Conservation (phyloP, 2,888 invertebrate genomes). For the Dryomyza anilis region DNA sequence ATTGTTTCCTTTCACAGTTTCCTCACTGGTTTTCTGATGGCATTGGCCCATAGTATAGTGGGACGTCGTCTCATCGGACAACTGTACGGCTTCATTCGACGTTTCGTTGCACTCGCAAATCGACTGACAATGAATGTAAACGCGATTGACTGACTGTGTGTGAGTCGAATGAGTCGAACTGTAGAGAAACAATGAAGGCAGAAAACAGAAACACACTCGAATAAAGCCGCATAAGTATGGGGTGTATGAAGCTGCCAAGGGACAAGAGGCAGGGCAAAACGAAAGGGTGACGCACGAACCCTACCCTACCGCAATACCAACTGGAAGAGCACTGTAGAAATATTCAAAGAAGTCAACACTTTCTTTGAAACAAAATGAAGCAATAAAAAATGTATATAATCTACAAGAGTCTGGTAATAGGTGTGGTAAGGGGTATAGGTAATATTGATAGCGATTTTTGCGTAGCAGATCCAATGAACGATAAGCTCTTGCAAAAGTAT, state of each 20-base stretch:
- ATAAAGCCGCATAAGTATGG: neutral
- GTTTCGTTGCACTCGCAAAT: neutral
- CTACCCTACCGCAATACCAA: constrained; percentile 1
- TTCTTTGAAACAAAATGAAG: too few relatives aligned
- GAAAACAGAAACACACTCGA: neutral
- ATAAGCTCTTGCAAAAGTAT: too few relatives aligned
- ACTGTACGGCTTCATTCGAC: neutral
- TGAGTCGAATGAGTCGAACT: neutral
- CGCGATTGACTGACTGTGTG: neutral
- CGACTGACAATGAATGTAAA: neutral
- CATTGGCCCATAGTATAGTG: too few relatives aligned
- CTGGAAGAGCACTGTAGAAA: neutral
- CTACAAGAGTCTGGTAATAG: too few relatives aligned
- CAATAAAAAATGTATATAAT: too few relatives aligned
- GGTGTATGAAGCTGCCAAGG: neutral
- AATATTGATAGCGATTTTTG: too few relatives aligned
- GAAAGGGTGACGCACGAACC: neutral
- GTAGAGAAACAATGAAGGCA: neutral
- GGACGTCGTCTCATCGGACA: too few relatives aligned
- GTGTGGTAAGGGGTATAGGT: too few relatives aligned
- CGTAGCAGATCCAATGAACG: too few relatives aligned
- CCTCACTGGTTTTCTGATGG: too few relatives aligned
- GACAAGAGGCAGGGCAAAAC: neutral
- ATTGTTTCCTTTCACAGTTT: too few relatives aligned
- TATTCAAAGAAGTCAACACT: neutral